phyloP scores from a whole-genome alignment of 2,113 vertebrate genomes.

The Cnemophilus loriae region DNA sequence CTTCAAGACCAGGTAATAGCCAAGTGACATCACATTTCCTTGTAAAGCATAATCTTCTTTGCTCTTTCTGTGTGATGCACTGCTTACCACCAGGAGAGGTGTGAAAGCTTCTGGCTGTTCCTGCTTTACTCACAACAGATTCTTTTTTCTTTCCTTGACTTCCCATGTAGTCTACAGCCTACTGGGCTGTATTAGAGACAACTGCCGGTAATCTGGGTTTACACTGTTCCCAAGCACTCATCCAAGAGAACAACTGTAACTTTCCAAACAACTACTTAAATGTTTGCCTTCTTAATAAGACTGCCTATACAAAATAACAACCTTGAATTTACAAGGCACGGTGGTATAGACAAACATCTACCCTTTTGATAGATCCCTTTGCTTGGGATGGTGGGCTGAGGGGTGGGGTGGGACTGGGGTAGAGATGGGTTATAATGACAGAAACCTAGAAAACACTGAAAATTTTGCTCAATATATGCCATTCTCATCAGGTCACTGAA shows the following conservation, averaged over 20 bases:
- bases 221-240: not conserved
- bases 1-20: not conserved
- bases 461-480: not conserved
- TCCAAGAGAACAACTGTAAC: not conserved
- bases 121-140: not conserved
- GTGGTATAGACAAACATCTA: not conserved
- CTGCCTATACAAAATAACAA: not conserved
- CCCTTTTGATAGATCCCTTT: not conserved
- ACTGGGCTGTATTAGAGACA: not conserved
- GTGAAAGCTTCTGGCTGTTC: not conserved
- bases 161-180: not conserved
- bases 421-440: not conserved
- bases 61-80: not conserved
- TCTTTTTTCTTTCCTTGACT: not conserved
- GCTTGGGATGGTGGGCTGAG: not conserved
- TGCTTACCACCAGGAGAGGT: not conserved
- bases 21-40: not conserved
- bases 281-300: not conserved
- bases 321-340: not conserved
- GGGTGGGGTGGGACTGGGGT: fast-evolving
- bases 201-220: not conserved
- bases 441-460: not conserved
- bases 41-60: not conserved
- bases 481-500: not conserved
- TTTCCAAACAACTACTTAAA: not conserved